These are phyloP conservation scores for Coturnix japonica DNA, from an alignment of 2,113 vertebrate species.

Conservation along the genomic window DNA sequence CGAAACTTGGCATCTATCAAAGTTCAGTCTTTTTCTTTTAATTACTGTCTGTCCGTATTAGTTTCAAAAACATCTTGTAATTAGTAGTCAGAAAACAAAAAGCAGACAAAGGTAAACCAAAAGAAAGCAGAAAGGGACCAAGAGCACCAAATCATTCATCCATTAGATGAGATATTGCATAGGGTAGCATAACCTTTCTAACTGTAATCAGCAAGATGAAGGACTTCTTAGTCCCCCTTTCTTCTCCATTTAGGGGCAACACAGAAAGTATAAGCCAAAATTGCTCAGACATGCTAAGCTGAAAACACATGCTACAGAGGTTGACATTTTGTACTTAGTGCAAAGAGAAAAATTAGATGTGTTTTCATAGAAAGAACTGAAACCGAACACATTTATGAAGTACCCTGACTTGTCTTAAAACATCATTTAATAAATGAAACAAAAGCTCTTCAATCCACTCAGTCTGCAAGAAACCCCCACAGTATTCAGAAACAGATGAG, in stretches of 20 bases:
- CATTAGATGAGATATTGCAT: neutral
- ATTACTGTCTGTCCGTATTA: neutral
- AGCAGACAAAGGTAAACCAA: neutral
- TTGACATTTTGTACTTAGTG: neutral
- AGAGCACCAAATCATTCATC: neutral
- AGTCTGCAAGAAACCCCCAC: neutral
- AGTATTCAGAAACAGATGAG: rapidly evolving
- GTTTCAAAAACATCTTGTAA: neutral
- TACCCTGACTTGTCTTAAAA: neutral
- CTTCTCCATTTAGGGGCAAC: neutral
- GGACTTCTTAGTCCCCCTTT: neutral
- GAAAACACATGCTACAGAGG: neutral
- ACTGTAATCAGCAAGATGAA: neutral
- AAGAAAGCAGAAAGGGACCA: neutral
- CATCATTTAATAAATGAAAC: neutral
- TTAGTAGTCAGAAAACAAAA: slow-evolving; percentile 4
- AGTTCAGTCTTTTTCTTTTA: neutral
- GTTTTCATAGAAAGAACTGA: neutral
- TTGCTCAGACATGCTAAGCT: neutral
- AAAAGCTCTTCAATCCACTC: neutral
- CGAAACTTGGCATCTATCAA: slow-evolving; percentile 40
- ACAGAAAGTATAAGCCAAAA: neutral
- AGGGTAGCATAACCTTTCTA: neutral
- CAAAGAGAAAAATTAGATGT: neutral
- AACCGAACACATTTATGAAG: neutral